Percentiles rank a stretch among this genome's conserved stretches.
Conservation (phyloP, 2,113 vertebrate genomes). For the Casuarius casuarius region DNA sequence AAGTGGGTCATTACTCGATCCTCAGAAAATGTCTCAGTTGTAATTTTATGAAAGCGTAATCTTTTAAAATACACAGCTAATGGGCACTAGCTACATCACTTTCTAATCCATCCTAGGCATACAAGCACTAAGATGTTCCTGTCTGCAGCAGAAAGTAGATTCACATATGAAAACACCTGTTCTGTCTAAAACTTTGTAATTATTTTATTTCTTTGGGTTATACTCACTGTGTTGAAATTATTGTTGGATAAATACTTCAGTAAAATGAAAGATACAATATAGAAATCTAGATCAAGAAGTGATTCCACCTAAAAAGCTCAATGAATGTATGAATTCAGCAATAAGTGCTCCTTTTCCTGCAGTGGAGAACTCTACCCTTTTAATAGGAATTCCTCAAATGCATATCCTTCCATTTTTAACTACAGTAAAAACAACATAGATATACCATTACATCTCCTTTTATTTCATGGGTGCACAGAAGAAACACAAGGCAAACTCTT, state of each 20-base stretch:
- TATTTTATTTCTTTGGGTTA: neutral
- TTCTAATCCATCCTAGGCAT: neutral
- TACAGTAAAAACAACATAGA: neutral
- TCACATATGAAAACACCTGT: neutral
- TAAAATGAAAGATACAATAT: neutral
- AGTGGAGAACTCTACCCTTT: neutral
- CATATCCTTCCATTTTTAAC: neutral
- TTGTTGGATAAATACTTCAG: neutral
- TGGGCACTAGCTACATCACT: neutral
- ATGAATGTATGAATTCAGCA: neutral
- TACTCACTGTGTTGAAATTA: neutral
- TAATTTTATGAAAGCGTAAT: neutral
- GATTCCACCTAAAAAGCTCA: neutral
- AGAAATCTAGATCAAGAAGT: neutral
- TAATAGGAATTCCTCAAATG: neutral
- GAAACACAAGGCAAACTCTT: neutral
- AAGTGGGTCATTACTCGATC: neutral
- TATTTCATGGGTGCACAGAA: neutral
- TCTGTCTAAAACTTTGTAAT: neutral
- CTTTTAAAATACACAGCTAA: neutral
- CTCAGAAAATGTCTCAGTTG: neutral
- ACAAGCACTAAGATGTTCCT: neutral
- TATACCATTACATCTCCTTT: neutral
- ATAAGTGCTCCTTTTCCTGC: neutral
- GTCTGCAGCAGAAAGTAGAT: neutral